phyloP scores from a whole-genome alignment of 1,140 invertebrate genomes.

The Pissodes strobi region DNA sequence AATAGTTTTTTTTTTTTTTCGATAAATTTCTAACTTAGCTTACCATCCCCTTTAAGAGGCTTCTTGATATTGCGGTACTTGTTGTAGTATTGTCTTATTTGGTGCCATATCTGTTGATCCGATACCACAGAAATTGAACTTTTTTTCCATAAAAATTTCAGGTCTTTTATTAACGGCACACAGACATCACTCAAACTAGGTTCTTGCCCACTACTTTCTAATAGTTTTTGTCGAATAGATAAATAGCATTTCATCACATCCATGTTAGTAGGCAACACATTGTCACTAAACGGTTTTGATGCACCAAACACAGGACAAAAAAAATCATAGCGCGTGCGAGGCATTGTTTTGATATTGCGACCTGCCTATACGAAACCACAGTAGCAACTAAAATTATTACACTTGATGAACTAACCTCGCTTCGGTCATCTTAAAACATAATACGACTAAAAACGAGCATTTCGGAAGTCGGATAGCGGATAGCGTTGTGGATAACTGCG shows the following conservation, averaged over 20 bases:
- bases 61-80: no score
- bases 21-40: neutral
- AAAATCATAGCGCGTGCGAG: neutral
- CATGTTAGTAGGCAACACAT: neutral
- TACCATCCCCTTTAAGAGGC: no score
- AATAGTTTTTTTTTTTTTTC: constrained; percentile 7
- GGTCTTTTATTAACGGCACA: neutral
- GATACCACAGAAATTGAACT: constrained; percentile 3
- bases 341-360: no score
- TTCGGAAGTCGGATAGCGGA: neutral
- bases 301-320: neutral
- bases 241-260: no score
- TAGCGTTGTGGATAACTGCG: neutral
- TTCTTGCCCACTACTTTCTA: neutral
- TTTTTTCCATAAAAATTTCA: neutral
- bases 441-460: neutral
- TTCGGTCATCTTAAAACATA: neutral
- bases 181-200: constrained; percentile 3
- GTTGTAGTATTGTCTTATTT: neutral
- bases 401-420: neutral
- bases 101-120: constrained; percentile 1
- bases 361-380: no score
- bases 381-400: neutral
- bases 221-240: neutral
- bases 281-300: neutral